Evolutionary conservation across 35 echinoderm and acorn worm species (phyloP).

Genomic region (Amphiura filiformis): DNA sequence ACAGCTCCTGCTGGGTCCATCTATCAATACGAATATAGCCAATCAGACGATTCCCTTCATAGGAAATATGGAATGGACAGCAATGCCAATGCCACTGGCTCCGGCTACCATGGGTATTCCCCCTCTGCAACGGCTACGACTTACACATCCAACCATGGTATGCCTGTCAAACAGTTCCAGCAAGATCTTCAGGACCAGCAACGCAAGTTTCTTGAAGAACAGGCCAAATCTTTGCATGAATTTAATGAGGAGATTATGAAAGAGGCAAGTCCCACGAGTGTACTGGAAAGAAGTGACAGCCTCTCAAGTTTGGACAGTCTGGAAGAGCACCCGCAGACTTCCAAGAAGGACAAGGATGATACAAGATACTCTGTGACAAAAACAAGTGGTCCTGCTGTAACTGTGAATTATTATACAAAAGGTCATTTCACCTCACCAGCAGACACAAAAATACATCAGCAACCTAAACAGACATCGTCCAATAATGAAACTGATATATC

Average conservation of each 20-base stretch:
- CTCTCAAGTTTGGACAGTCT: conserved; percentile 85
- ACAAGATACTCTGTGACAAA: neutral
- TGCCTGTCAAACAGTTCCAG: conserved; percentile 22
- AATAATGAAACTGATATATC: neutral
- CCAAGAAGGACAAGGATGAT: neutral
- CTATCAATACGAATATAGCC: conserved; percentile 6
- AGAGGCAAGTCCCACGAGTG: conserved; percentile 42
- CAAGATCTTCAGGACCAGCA: conserved; percentile 68
- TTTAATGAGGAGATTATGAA: conserved; percentile 72
- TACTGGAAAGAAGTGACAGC: conserved; percentile 53
- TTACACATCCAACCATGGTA: conserved; percentile 5
- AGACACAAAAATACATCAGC: neutral
- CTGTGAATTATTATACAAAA: neutral
- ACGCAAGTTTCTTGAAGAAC: conserved; percentile 65
- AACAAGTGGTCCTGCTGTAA: neutral
- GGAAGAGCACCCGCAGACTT: conserved; percentile 44
- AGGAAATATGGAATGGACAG: conserved; percentile 36
- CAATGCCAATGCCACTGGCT: conserved; percentile 51
- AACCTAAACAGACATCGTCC: neutral
- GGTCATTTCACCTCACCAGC: neutral
- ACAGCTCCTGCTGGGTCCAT: conserved; percentile 17
- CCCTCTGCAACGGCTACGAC: conserved; percentile 33
- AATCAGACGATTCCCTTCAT: conserved; percentile 7
- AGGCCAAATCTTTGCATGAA: conserved; percentile 77
- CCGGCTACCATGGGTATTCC: conserved; percentile 60